Base-by-base conservation (phyloP, 2,888 invertebrate genomes). In the Elmis aenea region DNA sequence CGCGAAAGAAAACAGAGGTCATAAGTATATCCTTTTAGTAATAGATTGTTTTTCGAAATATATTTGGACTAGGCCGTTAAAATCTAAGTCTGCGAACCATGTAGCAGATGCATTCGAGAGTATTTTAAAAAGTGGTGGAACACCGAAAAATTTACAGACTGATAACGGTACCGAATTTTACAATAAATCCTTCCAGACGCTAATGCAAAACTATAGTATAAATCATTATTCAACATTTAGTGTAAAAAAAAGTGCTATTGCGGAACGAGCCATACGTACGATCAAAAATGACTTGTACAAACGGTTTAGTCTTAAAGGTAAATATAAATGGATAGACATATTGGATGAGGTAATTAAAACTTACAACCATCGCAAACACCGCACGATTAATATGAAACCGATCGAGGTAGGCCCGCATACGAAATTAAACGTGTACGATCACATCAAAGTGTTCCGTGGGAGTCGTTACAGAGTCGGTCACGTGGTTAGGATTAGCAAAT, bases 31-130 rank as follows among this genome's bases (percentile, higher is more conserved):
- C 21, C 45, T 68, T 33, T 55, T 58, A n/a, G 51, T 62, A 9
- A 67, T 64, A 23, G 62, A 67, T 50, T 46, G 50, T 14, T 65
- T 64, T 50, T 64, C 62, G 2, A 67, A 68, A 51, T 67, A 48
- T 52, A 54, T 61, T 3, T 68, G 61, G 61, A 54, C 54, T 18
- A 33, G 48, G 22, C 57, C 62, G 3, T 21, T 64, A 4, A 65
- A 64, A 50, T 52, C 41, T n/a, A 64, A 64, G 53, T 49, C 33
- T 30, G 59, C 39, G 11, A 32, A 40, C 23, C 55, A 59, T 36
- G 54, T 62, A 5, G 41, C 44, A 8, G 22, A 35, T 13, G 52
- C 43, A 13, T 48, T 57, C 44, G 25, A 33, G 16, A 33, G 41
- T n/a, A 46, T 48, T 20, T 35, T 46, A 6, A 28, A 29, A 24